A percentile compares a stretch with the other conserved stretches of the same genome.
phyloP scores from a whole-genome alignment of 2,888 invertebrate genomes.

The Neocrepidodera transversa region DNA sequence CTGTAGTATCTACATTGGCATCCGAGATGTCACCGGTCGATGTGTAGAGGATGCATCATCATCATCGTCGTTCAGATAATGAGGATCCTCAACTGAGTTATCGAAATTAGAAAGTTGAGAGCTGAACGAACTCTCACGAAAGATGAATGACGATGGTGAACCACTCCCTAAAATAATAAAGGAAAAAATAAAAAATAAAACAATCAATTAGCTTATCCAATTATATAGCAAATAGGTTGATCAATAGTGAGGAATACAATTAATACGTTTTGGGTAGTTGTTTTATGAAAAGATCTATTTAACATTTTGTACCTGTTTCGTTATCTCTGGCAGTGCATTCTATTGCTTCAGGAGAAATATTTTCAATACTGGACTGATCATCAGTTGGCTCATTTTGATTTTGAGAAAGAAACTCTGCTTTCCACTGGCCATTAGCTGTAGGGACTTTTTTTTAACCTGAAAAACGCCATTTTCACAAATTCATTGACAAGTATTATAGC shows the following conservation, averaged over 20 bases:
- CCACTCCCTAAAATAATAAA: no score
- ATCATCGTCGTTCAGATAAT: background rate
- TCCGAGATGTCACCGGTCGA: background rate
- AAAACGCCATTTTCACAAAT: background rate
- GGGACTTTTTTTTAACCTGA: background rate
- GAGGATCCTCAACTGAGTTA: slow-evolving; percentile 3
- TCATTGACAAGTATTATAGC: background rate
- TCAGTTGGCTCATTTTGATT: background rate
- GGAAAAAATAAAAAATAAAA: no score
- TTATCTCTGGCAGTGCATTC: background rate
- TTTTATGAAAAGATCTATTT: no score
- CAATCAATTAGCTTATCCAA: no score
- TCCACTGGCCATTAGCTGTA: slow-evolving; percentile 1
- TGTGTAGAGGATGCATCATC: background rate
- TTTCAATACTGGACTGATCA: background rate
- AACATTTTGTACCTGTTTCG: background rate
- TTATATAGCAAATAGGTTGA: no score
- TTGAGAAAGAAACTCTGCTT: slow-evolving; percentile 4
- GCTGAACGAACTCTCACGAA: background rate
- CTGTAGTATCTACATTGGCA: background rate
- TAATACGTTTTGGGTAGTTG: no score
- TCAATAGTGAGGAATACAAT: no score
- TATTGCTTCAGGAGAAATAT: background rate
- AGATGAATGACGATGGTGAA: background rate
- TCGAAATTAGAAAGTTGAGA: background rate